Percentiles rank a stretch among this genome's conserved stretches.
Evolutionary conservation across 1,140 invertebrate genomes (phyloP).

Genomic region (Nasonia vitripennis): DNA sequence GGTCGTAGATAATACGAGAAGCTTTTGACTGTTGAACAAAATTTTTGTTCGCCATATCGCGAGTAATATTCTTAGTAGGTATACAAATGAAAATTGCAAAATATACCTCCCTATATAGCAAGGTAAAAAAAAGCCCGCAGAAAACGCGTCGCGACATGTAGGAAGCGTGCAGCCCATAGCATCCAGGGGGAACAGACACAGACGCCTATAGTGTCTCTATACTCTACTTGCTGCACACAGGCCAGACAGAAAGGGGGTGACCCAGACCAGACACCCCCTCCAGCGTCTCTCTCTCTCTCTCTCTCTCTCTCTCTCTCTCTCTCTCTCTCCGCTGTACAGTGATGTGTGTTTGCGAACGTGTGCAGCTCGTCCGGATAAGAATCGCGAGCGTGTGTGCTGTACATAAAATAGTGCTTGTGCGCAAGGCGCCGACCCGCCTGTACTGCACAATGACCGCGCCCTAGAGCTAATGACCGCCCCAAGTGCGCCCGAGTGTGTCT

Average conservation of each 20-base stretch:
- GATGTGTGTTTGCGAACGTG: constrained; percentile 58
- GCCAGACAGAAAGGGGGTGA: constrained; percentile 70
- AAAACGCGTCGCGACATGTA: background rate
- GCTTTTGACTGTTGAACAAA: too few species aligned
- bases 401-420: background rate
- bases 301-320: background rate
- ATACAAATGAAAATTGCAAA: too few species aligned
- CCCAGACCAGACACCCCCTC: constrained; percentile 73
- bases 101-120: too few species aligned
- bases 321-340: constrained; percentile 15
- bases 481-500: background rate
- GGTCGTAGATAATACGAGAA: too few species aligned
- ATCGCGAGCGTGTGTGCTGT: background rate
- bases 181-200: background rate
- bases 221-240: constrained; percentile 56
- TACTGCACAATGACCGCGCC: constrained; percentile 42
- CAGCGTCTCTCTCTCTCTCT: background rate
- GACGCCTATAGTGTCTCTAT: background rate
- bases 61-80: too few species aligned
- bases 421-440: background rate
- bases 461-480: constrained; percentile 40
- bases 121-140: background rate
- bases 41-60: too few species aligned
- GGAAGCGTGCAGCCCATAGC: background rate
- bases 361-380: constrained; percentile 51